Evolutionary conservation across 2,797 vertebrate genomes (phyloP), one percentile per base, ranked within the genome.

Genomic region (Fratercula arctica): DNA sequence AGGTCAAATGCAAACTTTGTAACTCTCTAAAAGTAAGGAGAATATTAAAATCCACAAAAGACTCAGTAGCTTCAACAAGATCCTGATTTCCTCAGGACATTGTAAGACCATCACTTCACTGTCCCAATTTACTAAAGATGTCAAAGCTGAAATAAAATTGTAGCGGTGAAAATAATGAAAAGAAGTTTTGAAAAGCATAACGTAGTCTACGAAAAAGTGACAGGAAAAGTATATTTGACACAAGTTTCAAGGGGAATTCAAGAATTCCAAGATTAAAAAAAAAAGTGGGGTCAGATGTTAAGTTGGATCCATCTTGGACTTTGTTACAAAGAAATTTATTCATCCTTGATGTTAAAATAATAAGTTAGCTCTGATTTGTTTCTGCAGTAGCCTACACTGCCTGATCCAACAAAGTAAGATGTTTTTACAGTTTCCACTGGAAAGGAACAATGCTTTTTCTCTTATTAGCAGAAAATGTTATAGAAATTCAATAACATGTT

Each of bases 301-400:
- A 54, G 64, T 13, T 76, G 61, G 90, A 90, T 91, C 41, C 67
- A 72, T 51, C 66, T 78, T 56, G 63, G 54, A 88, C n/a, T 70
- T 85, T 51, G 18, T 67, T 39, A 77, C 80, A 93, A 85, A 87
- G 31, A 56, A 84, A 81, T 86, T 51, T 87, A 91, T 79, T 91
- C 33, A 79, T 45, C 82, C 31, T 90, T 90, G 73, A 93, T 56
- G 39, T 73, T 63, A 87, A 94, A 95, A 92, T 87, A 91, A 70
- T 61, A 76, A 56, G 11, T 43, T 85, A 80, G 16, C 35, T 78
- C 45, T 81, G 37, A 43, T 84, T 66, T 86, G 46, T 72, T 92
- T 93, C 91, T 85, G 53, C 73, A 85, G 68, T 50, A 86, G 61
- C 20, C 35, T 88, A 69, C 11, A 33, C 18, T 45, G n/a, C 28